phyloP scores from a whole-genome alignment of 2,797 vertebrate genomes.

The Lutjanus argentimaculatus region DNA sequence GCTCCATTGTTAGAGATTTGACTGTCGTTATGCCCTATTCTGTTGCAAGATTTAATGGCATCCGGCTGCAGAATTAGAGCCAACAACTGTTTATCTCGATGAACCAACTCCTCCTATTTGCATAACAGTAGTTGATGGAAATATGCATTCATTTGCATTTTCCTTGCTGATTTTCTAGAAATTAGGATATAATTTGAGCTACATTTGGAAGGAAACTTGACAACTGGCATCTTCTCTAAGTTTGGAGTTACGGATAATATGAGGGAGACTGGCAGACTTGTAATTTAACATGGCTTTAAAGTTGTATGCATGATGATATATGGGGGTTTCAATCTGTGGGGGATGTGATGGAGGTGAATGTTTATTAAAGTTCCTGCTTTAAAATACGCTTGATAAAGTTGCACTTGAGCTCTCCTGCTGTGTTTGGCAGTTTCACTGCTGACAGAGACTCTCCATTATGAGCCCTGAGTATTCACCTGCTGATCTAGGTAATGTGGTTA shows the following conservation, averaged over 20 bases:
- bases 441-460: conserved; percentile 63
- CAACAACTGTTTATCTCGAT: not conserved
- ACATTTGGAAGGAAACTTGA: not conserved
- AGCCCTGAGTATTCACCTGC: conserved; percentile 68
- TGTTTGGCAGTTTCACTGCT: conserved; percentile 55
- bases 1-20: not conserved
- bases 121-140: not conserved
- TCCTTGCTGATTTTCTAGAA: not conserved
- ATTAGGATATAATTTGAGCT: not conserved
- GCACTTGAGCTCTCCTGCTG: conserved; percentile 38
- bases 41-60: no score
- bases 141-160: not conserved
- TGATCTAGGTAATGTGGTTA: conserved; percentile 66
- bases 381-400: conserved; percentile 35
- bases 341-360: conserved; percentile 15
- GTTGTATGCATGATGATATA: not conserved
- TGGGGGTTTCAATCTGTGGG: conserved; percentile 17
- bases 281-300: conserved; percentile 16
- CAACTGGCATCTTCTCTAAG: not conserved
- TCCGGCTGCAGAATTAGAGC: not conserved
- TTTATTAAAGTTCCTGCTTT: conserved; percentile 45
- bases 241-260: conserved; percentile 3
- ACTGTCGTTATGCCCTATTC: not conserved
- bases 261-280: not conserved
- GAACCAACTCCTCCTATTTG: not conserved